Base-by-base conservation (phyloP, 2,888 invertebrate genomes). In the Dolichopus griseipennis region DNA sequence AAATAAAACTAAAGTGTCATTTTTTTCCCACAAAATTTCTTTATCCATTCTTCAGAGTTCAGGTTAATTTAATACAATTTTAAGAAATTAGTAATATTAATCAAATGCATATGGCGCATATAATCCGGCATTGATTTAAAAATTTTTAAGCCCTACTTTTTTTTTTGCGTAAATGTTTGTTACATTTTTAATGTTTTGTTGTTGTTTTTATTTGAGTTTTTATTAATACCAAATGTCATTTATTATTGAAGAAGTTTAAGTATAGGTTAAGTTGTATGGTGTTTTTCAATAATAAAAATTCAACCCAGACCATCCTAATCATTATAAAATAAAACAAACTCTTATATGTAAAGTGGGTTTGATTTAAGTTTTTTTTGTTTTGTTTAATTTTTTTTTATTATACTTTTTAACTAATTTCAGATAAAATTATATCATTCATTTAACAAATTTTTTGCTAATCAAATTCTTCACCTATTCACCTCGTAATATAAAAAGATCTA, bases 371-470 rank as follows among this genome's bases (percentile, higher is more conserved):
- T 12, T 37, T 37, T 37, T 37, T 37, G n/a, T n/a, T n/a, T n/a
- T n/a, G n/a, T n/a, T n/a, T n/a, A n/a, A n/a, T n/a, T 37, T 37
- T 37, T 37, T 37, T 37, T 37, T 37, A 10, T 37, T 37, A 10
- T 37, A 12, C 8, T 10, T 52, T n/a, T 18, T 18, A 52, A 12
- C 18, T 12, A n/a, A 18, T 52, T 52, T 52, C 6, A 52, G 52
- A 52, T 52, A n/a, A 52, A 52, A 52, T 52, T 52, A 52, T 52
- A 52, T 52, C 52, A 52, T 52, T 52, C 18, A 52, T 52, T 52
- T 52, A 12, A 37, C 8, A 37, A 37, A 10, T 52, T 52, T 52
- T 52, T 52, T 52, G 52, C 52, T 18, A 52, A 52, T 52, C 52
- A 52, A 52, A 52, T 52, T 52, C n/a, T 52, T 52, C 52, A 52